phyloP scores from a whole-genome alignment of 2,113 vertebrate genomes.

The Ptilonorhynchus violaceus region DNA sequence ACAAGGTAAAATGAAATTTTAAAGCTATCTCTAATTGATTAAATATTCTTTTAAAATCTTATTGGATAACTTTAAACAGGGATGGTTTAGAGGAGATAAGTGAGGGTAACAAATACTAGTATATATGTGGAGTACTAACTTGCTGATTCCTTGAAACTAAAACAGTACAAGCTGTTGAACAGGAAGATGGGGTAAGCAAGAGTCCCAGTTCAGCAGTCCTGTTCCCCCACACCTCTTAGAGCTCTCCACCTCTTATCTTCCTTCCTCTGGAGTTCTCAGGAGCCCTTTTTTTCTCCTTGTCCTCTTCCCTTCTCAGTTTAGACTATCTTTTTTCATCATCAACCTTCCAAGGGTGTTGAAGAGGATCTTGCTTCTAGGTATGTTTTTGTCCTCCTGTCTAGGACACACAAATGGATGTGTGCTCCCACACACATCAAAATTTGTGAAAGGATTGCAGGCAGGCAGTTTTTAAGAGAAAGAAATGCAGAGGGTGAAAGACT shows the following conservation, averaged over 20 bases:
- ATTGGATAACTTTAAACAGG: neutral
- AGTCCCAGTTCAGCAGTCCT: neutral
- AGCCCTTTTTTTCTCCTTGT: neutral
- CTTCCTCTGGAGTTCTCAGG: neutral
- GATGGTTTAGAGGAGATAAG: neutral
- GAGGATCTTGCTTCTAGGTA: neutral
- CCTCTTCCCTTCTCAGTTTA: neutral
- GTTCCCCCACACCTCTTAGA: neutral
- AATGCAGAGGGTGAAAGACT: neutral
- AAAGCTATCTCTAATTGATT: neutral
- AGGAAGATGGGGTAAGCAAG: neutral
- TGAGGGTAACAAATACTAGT: neutral
- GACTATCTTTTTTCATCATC: neutral
- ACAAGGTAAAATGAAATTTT: neutral
- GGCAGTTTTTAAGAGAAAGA: neutral
- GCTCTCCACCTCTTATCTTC: neutral
- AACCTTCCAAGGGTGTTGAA: neutral
- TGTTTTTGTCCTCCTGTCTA: neutral
- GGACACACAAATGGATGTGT: too few relatives aligned
- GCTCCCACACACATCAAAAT: neutral
- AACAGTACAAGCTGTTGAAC: neutral
- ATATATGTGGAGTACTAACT: neutral
- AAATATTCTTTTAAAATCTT: neutral
- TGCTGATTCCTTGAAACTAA: neutral
- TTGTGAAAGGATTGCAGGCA: fast-evolving